These are phyloP conservation scores for Hydrochoerus hydrochaeris DNA, from an alignment of 2,113 vertebrate species.

Conservation along the genomic window DNA sequence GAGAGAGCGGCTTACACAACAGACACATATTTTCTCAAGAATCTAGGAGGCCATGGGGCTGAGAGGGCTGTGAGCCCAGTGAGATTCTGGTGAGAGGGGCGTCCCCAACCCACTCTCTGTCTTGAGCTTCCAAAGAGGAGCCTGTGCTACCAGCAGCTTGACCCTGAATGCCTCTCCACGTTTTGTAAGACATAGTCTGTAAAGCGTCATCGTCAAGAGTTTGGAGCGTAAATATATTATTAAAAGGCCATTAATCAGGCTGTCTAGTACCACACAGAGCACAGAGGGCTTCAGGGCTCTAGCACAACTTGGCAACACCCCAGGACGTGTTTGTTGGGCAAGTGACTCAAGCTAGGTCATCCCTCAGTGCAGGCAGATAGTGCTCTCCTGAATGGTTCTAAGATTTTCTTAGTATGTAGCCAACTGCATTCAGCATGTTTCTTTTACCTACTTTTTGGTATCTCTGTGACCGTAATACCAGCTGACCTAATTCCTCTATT, in stretches of 20 bases:
- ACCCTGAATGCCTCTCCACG: background rate
- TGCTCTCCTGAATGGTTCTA: background rate
- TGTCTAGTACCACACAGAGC: conserved; percentile 24
- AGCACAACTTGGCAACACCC: conserved; percentile 39
- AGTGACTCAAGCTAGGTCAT: background rate
- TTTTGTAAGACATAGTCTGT: background rate
- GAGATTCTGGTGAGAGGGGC: background rate
- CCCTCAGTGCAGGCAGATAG: background rate
- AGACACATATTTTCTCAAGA: background rate
- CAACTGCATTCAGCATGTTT: background rate
- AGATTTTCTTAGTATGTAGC: background rate
- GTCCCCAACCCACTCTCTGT: accelerated
- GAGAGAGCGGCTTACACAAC: background rate
- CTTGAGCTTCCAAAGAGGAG: background rate
- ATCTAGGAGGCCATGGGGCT: background rate
- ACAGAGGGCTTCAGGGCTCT: conserved; percentile 51
- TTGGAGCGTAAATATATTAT: background rate
- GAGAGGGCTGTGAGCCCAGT: background rate
- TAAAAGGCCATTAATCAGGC: conserved; percentile 32
- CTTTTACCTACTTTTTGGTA: conserved; percentile 13
- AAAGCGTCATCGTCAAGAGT: background rate
- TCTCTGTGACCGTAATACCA: background rate
- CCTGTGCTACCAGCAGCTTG: background rate
- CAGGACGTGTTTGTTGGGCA: conserved; percentile 34
- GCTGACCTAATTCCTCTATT: conserved; percentile 8